A percentile compares a stretch with the other conserved stretches of the same genome.
phyloP scores from a whole-genome alignment of 1,140 invertebrate species.

The Dufourea novaeangliae region DNA sequence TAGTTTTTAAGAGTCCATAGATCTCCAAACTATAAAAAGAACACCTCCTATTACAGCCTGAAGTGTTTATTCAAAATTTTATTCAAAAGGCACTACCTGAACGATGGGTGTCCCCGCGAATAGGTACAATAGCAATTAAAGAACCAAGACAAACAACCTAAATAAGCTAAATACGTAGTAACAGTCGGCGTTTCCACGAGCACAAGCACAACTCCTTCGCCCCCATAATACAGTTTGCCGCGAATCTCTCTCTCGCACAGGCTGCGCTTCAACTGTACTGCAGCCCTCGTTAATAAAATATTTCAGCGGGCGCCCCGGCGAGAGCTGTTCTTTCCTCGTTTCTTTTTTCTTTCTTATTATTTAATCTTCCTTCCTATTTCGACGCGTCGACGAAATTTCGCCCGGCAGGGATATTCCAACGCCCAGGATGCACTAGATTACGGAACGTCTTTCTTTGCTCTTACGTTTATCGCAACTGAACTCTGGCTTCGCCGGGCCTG shows the following conservation, averaged over 20 bases:
- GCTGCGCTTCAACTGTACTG: conserved; percentile 4
- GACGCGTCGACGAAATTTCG: conserved; percentile 15
- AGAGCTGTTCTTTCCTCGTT: conserved; percentile 1
- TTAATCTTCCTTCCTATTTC: conserved; percentile 15
- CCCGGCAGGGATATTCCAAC: conserved; percentile 11
- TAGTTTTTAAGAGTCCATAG: too few relatives aligned
- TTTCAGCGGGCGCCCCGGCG: neutral
- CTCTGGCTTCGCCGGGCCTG: neutral
- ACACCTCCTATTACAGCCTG: neutral
- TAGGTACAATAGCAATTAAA: conserved; percentile 5
- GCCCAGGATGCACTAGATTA: conserved; percentile 6
- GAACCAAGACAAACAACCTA: neutral
- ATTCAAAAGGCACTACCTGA: neutral
- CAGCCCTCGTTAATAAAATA: conserved; percentile 42
- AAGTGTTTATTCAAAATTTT: neutral
- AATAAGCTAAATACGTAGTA: conserved; percentile 16
- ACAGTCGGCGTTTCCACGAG: neutral
- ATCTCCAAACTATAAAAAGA: neutral
- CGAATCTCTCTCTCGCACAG: neutral
- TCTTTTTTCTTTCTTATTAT: conserved; percentile 32
- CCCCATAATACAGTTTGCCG: neutral
- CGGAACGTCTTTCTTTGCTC: conserved; percentile 22
- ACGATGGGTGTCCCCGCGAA: neutral
- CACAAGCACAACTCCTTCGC: neutral
- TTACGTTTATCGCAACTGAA: conserved; percentile 26